A percentile compares a stretch with the other conserved stretches of the same genome.
Conservation (phyloP, 2,888 invertebrate genomes). For the Rhabditoides inermis region DNA sequence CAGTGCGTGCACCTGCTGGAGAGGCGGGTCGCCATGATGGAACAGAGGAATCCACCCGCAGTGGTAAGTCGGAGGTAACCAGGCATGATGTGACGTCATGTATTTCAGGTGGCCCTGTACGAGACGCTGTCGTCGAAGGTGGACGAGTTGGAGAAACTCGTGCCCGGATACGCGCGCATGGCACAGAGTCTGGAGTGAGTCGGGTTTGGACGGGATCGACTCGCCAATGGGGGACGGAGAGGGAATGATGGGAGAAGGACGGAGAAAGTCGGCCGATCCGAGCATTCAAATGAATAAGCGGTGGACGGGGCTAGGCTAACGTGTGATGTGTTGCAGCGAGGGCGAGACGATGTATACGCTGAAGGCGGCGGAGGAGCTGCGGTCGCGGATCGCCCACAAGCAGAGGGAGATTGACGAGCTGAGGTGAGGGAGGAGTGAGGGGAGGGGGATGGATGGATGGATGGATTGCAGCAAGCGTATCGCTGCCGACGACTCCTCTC, state of each 20-base stretch:
- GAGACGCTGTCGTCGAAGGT: constrained; percentile 71
- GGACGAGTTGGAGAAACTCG: constrained; percentile 64
- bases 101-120: constrained; percentile 75
- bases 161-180: constrained; percentile 62
- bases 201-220: not conserved
- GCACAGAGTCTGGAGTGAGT: constrained; percentile 61
- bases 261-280: too few species aligned
- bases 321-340: constrained; percentile 59
- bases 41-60: constrained; percentile 69
- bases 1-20: constrained; percentile 64
- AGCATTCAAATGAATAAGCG: too few species aligned
- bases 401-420: constrained; percentile 74
- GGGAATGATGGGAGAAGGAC: not conserved
- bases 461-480: constrained; percentile 15
- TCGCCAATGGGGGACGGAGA: not conserved
- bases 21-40: constrained; percentile 69
- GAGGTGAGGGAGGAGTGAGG: constrained; percentile 49
- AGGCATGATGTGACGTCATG: too few species aligned
- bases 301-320: constrained; percentile 2
- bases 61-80: too few species aligned
- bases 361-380: constrained; percentile 72
- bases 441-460: not conserved
- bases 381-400: constrained; percentile 73
- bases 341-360: constrained; percentile 84
- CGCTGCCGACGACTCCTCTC: constrained; percentile 8